Evolutionary conservation across 2,888 invertebrate species (phyloP), one percentile per base, ranked within the genome.

Genomic region (Labia minor): DNA sequence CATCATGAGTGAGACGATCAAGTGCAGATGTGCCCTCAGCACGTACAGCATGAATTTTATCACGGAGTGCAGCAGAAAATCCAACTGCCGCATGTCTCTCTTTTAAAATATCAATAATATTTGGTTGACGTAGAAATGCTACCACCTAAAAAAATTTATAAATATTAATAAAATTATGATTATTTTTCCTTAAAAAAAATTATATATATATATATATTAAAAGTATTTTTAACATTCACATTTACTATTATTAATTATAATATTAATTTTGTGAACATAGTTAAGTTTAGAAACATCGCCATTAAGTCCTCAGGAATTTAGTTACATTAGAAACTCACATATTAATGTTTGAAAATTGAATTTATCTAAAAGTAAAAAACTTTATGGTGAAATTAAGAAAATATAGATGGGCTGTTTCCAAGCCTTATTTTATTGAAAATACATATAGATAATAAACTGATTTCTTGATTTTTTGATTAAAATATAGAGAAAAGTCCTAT

Each of bases 71-170:
- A 68, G 86, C 83, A 72, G 87, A 87, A 8, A 66, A 69, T 1
- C 82, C 83, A 10, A 90, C 83, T 0, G 86, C 84, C 10, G 89
- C 83, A 77, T 92, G 90, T 11, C 92, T 82, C 76, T 92, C 93
- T 66, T 88, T 87, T 70, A 96, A 80, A 71, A 95, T 92, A 74
- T 95, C 95, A 79, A 93, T 86, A 74, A 96, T 93, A 77, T 95
- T 95, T 10, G 95, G 90, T 76, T 96, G 96, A 0, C 95, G 85
- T 33, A 96, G 83, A 80, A 96, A 96, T n/a, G 94, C 92, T 66
- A 96, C 93, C 71, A 96, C 95, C 83, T 88, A 14, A 49, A 49
- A 49, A n/a, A 49, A 14, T 16, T 70, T 69, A 16, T 49, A 2
- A 49, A 49, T 49, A 11, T 33, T 33, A 8, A 8, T 8, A 33